Evolutionary conservation across 2,888 invertebrate species (phyloP), one percentile per base, ranked within the genome.

Genomic region (Dasysyrphus tricinctus): DNA sequence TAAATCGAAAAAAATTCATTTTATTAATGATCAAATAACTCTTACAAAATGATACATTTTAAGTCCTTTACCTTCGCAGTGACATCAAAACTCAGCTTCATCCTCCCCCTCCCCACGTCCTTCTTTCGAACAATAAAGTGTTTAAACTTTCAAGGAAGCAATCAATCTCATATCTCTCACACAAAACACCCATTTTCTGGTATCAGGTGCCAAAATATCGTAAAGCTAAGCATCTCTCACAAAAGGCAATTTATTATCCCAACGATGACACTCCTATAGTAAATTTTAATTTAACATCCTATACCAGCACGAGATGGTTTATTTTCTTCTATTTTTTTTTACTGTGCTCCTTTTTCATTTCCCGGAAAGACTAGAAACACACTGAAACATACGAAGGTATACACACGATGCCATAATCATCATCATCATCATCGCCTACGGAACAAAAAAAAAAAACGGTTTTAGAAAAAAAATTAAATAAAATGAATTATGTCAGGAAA

Each of bases 281-380:
- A 65, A 65, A 78, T 78, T 82, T 82, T 82, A 78, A 78, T 82
- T 82, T 73, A 77, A 69, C 69, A 49, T 69, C 69, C 82, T 56
- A n/a, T n/a, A 49, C 72, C 49, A 65, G 16, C 70, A 70, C 59
- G 16, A 34, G n/a, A 59, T 59, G 57, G 34, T 67, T 34, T 29
- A 47, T 47, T 37, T 34, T 51, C 19, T 16, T 24, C 29, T 6
- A 5, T 5, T 59, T 19, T 19, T 59, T 39, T 12, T 32, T 59
- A n/a, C n/a, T n/a, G n/a, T 16, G 1, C 3, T 24, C 3, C 7
- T 42, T 59, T 34, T 32, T 32, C 14, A 9, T 39, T 42, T 32
- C 29, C 29, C 57, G 37, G 16, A 57, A 65, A 39, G 16, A 37
- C 56, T 39, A 9, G 32, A 29, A 39, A 44, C 42, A 34, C 11